Base-by-base conservation (phyloP, 2,888 invertebrate genomes). In the Autographa gamma region DNA sequence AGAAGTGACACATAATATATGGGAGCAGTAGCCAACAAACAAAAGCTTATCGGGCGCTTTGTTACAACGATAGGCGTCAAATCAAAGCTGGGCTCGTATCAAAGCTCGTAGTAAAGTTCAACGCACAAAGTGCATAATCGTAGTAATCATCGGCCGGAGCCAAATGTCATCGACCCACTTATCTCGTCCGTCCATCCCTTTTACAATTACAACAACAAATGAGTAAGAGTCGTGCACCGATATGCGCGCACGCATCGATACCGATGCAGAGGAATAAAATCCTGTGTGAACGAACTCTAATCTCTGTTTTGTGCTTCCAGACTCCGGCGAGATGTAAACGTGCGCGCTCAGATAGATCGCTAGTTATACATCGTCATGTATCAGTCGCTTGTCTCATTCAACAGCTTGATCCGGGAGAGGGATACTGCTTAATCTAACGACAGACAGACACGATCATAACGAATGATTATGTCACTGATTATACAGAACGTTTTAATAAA, bases 251-350 rank as follows among this genome's bases (percentile, higher is more conserved):
- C 87, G 91, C 93, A 93, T 93, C 93, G 93, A 94, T 95, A 95
- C 92, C 86, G 89, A 89, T 91, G 92, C 90, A 91, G 92, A 92
- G 94, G 93, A 94, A 95, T 95, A 95, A 95, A 95, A 95, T 95
- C 95, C 95, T 95, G 95, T 95, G 95, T 95, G 95, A 95, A 95
- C 90, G 95, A 95, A 94, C 95, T 95, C 94, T 95, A 95, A 95
- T 95, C 95, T 95, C 83, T 93, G 94, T 92, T 94, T 91, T 92
- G 93, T 94, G 93, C 93, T 90, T 92, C 93, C 93, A 93, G 92
- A 90, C 91, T 86, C 77, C 67, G 77, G 82, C 87, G 89, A 89
- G 92, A 93, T 92, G 90, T 88, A 89, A 89, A 86, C 88, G 88
- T 86, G 90, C 88, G 89, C 89, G 89, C 89, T 86, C 88, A 88